A percentile compares a stretch with the other conserved stretches of the same genome.
phyloP scores from a whole-genome alignment of 1,140 invertebrate species.

The Lysiphlebus fabarum region DNA sequence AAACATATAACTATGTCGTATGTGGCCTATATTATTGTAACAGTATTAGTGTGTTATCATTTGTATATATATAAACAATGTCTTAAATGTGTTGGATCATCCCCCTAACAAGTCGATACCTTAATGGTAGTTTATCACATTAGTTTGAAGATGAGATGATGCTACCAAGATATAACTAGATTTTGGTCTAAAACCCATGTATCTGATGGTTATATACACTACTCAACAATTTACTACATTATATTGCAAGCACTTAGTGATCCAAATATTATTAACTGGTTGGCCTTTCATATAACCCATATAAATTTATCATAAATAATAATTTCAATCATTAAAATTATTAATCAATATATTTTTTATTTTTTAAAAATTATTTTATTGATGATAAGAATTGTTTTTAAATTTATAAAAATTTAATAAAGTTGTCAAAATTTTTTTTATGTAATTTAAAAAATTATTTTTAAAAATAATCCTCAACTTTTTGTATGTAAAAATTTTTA shows the following conservation, averaged over 20 bases:
- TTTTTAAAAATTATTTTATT: too few relatives aligned
- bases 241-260: constrained; percentile 9
- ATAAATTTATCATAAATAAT: too few relatives aligned
- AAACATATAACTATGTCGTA: constrained; percentile 32
- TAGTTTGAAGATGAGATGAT: constrained; percentile 37
- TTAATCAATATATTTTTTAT: too few relatives aligned
- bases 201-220: too few relatives aligned
- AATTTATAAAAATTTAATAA: too few relatives aligned
- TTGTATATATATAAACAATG: background rate
- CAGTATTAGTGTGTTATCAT: constrained; percentile 6
- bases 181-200: constrained; percentile 26
- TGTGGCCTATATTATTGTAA: constrained; percentile 18
- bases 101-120: constrained; percentile 33
- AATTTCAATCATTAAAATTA: too few relatives aligned
- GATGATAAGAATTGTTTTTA: too few relatives aligned
- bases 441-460: too few relatives aligned
- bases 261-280: constrained; percentile 21
- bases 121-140: constrained; percentile 46
- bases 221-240: constrained; percentile 37
- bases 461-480: too few relatives aligned
- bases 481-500: constrained; percentile 39
- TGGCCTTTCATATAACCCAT: constrained; percentile 3
- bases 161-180: constrained; percentile 33
- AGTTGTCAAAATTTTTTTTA: too few relatives aligned
- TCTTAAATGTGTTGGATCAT: constrained; percentile 2